Evolutionary conservation across 2,113 vertebrate species (phyloP), one percentile per base, ranked within the genome.

Genomic region (Eulemur rufifrons): DNA sequence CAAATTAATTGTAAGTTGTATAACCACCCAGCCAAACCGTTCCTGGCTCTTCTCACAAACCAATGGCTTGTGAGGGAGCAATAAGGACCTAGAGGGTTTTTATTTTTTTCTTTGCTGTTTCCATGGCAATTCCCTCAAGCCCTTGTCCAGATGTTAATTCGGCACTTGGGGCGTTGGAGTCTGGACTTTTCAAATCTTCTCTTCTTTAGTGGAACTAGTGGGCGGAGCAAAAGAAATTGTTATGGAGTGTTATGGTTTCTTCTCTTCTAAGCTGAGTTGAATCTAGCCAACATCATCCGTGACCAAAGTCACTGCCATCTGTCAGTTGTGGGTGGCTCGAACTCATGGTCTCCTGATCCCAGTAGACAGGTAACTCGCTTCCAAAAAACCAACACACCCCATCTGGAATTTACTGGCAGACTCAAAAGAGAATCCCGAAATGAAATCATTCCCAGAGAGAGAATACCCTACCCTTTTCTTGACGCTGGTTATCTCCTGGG

Each of bases 251-350:
- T 93, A 95, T 59, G 94, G 78, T 94, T 94, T 97, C 78, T 89
- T 95, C 64, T 96, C 80, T 86, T 93, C 78, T 91, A 73, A 94
- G 80, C 34, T 42, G 64, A 81, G 93, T 54, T 25, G 63, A 91
- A 85, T 71, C 74, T 37, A 80, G 89, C 63, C 56, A 91, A 84
- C 54, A 89, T 81, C 89, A 68, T 69, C 74, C 64, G 78, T 27
- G 94, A 93, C 93, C 96, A 93, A 50, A 97, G 95, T 91, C 77
- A n/a, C 52, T 95, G 87, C 91, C 95, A 81, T 97, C 95, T 96
- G 97, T 77, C 73, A 80, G 39, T 39, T 77, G 94, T 91, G 97
- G 92, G 97, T 96, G 97, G 93, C 95, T 95, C 61, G 63, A 14
- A 47, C 68, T 76, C 37, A 68, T 1, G n/a, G 61, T 88, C 77